Conservation (phyloP, 2,888 invertebrate species). For the Choreutis nemorana region DNA sequence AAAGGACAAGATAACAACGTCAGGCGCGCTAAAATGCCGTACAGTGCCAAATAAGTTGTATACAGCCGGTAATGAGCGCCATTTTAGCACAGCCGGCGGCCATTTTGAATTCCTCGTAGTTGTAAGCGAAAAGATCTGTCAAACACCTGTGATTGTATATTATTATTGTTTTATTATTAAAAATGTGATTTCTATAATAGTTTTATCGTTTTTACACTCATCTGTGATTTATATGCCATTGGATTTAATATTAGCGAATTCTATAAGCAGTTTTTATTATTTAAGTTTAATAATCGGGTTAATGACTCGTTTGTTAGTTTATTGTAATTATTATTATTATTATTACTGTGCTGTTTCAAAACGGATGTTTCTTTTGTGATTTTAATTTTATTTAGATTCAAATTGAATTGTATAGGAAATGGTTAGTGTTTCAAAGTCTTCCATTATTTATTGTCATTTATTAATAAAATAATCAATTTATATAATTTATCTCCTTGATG, state of each 20-base stretch:
- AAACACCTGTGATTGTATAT: constrained; percentile 51
- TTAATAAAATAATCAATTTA: no score
- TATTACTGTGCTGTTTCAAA: background rate
- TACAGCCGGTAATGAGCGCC: constrained; percentile 6
- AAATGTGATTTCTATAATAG: constrained; percentile 43
- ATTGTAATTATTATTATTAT: constrained; percentile 6
- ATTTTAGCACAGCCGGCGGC: constrained; percentile 15
- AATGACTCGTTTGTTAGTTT: constrained; percentile 5
- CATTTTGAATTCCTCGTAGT: constrained; percentile 32
- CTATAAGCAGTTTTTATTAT: constrained; percentile 34
- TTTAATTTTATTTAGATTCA: background rate
- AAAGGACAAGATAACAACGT: background rate
- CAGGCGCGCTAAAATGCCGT: constrained; percentile 15
- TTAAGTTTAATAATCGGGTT: constrained; percentile 22
- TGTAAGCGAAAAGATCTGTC: constrained; percentile 42
- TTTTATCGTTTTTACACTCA: constrained; percentile 37
- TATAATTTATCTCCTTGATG: no score
- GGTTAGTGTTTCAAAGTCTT: no score
- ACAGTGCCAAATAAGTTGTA: constrained; percentile 3
- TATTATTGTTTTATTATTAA: constrained; percentile 35
- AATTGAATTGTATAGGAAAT: no score
- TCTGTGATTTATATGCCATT: constrained; percentile 60
- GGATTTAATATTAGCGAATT: constrained; percentile 25
- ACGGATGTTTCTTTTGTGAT: background rate
- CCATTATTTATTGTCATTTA: no score